Evolutionary conservation across 2,888 invertebrate species (phyloP).

Genomic region (Mechanitis messenoides): DNA sequence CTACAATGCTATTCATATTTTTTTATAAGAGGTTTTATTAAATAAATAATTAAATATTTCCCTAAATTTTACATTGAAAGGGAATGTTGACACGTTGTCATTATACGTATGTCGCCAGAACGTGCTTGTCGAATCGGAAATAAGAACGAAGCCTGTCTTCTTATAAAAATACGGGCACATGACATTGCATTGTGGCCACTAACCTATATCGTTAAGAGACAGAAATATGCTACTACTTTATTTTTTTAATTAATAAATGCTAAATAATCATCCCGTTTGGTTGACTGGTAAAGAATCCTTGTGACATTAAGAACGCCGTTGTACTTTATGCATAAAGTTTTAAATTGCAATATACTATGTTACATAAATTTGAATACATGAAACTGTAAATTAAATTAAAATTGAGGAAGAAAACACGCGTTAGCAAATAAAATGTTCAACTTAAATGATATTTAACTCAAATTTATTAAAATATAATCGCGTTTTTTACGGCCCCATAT

Average conservation of each 20-base stretch:
- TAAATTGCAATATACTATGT: no score
- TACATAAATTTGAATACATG: no score
- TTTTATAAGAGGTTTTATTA: no score
- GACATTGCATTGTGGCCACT: constrained; percentile 47
- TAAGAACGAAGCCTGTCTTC: constrained; percentile 59
- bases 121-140: constrained; percentile 61
- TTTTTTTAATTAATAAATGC: no score
- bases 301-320: no score
- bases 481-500: constrained; percentile 16
- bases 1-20: no score
- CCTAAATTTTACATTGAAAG: constrained; percentile 4
- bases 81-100: constrained; percentile 33
- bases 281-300: no score
- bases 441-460: neutral
- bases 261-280: no score
- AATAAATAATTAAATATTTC: neutral
- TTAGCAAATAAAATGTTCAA: no score
- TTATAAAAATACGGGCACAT: constrained; percentile 55
- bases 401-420: no score
- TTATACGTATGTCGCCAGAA: constrained; percentile 46
- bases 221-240: neutral
- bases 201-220: constrained; percentile 15
- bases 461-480: constrained; percentile 9
- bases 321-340: no score
- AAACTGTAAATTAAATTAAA: no score